Evolutionary conservation across 2,888 invertebrate species (phyloP).

Genomic region (Leptopilina syphax): DNA sequence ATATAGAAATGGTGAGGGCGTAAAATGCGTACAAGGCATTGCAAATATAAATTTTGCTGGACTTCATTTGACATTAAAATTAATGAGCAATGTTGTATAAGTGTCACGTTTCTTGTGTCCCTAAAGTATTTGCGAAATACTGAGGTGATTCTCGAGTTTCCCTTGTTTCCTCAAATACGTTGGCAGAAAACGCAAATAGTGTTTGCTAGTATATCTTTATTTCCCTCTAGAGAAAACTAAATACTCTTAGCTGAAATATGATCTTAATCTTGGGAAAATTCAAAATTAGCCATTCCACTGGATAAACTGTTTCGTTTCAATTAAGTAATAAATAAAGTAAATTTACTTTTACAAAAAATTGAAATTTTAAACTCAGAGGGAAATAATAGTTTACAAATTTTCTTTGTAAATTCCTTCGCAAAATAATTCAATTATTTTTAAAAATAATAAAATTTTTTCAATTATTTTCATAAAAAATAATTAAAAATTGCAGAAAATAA

Average conservation of each 20-base stretch:
- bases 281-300: neutral
- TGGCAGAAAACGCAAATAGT: slow-evolving; percentile 10
- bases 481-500: no score
- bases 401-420: no score
- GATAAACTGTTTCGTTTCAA: neutral
- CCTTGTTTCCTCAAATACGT: neutral
- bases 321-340: neutral
- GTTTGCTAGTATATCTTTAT: slow-evolving; percentile 2
- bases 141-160: slow-evolving; percentile 25
- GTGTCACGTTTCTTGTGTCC: slow-evolving; percentile 34
- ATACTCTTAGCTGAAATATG: slow-evolving; percentile 11
- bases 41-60: slow-evolving; percentile 8
- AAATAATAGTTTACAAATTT: no score
- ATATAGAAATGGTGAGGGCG: neutral
- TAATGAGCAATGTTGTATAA: slow-evolving; percentile 5
- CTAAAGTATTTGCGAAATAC: slow-evolving; percentile 15
- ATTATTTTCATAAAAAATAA: no score
- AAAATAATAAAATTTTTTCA: no score
- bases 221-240: slow-evolving; percentile 21
- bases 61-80: slow-evolving; percentile 19
- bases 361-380: neutral
- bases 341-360: neutral
- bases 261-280: slow-evolving; percentile 17
- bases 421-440: no score
- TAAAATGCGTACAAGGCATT: neutral